Evolutionary conservation across 35 echinoderm and acorn worm genomes (phyloP).

Genomic region (Holothuria glaberrima): DNA sequence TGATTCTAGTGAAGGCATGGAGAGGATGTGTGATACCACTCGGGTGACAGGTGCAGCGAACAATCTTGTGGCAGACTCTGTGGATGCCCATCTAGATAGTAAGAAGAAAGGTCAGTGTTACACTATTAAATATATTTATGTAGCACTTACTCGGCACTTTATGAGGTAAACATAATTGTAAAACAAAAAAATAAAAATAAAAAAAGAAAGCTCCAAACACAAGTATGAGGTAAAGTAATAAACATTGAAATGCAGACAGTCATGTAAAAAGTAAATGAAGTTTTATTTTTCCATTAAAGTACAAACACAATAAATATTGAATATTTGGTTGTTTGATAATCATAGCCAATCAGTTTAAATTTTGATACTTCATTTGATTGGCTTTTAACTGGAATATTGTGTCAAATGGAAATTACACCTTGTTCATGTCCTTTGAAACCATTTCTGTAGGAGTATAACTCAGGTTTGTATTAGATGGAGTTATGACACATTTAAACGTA

Average conservation of each 20-base stretch:
- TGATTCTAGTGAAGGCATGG: conserved; percentile 20
- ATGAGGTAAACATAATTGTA: neutral
- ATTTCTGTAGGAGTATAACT: too few species aligned
- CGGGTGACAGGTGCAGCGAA: neutral
- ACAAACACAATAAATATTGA: too few species aligned
- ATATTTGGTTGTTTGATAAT: too few species aligned
- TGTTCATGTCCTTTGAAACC: too few species aligned
- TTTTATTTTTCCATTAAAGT: too few species aligned
- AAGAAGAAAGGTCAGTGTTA: conserved; percentile 28
- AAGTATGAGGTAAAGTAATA: neutral
- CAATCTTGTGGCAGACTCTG: conserved; percentile 38
- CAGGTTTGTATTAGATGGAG: too few species aligned
- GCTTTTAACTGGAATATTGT: too few species aligned
- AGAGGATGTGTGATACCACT: neutral
- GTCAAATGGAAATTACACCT: too few species aligned
- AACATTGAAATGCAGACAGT: neutral
- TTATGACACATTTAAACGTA: too few species aligned
- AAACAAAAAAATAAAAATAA: neutral
- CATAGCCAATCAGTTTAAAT: neutral
- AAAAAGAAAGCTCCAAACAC: neutral
- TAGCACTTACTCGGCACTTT: neutral
- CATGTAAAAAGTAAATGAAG: too few species aligned
- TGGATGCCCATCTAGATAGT: conserved; percentile 33
- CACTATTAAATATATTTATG: neutral
- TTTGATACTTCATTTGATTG: neutral